These are phyloP conservation scores for Eubasilissa splendida DNA, from an alignment of 2,888 invertebrate species.

Conservation along the genomic window DNA sequence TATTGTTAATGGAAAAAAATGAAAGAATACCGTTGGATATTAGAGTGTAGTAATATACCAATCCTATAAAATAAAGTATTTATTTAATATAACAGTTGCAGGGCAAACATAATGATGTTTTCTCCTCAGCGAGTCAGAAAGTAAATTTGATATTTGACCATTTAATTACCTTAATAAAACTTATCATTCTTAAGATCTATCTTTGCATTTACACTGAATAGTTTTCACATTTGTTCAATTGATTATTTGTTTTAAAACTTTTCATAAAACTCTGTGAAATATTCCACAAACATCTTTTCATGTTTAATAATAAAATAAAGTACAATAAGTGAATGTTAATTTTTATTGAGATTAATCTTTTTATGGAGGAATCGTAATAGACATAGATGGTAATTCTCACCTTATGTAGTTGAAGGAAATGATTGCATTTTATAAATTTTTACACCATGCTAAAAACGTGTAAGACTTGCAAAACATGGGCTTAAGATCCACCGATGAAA, in stretches of 20 bases:
- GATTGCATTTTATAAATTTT: constrained; percentile 31
- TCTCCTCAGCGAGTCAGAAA: too few relatives aligned
- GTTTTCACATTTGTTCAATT: not conserved
- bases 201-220: not conserved
- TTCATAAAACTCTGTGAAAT: constrained; percentile 5
- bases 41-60: too few relatives aligned
- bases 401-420: constrained; percentile 15
- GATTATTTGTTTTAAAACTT: constrained; percentile 1
- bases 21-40: too few relatives aligned
- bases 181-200: constrained; percentile 2
- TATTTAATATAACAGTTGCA: not conserved
- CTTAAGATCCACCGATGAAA: not conserved
- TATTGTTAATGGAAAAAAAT: too few relatives aligned
- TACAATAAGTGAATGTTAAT: constrained; percentile 41
- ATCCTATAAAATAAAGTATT: too few relatives aligned
- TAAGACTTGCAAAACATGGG: constrained; percentile 9
- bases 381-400: constrained; percentile 28
- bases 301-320: constrained; percentile 28
- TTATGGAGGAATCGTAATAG: constrained; percentile 40
- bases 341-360: constrained; percentile 37
- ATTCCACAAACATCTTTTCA: constrained; percentile 20
- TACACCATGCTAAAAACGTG: constrained; percentile 22
- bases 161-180: not conserved
- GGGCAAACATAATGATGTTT: not conserved
- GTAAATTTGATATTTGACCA: constrained; percentile 14